These are phyloP conservation scores for Nesidiocoris tenuis DNA, from an alignment of 2,888 invertebrate species.

Conservation along the genomic window DNA sequence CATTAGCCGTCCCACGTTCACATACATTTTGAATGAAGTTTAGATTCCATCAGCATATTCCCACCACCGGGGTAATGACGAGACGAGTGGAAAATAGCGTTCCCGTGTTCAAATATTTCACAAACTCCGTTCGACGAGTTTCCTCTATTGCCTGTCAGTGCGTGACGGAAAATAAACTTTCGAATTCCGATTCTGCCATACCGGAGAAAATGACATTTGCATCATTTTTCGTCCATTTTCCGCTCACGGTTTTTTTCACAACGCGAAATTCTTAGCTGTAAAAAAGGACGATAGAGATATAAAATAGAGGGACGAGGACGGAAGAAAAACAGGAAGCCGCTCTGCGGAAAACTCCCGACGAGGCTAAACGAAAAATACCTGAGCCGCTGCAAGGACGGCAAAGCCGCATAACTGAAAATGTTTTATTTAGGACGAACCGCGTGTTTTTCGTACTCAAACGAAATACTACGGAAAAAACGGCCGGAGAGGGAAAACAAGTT, in stretches of 20 bases:
- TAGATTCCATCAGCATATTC: no score
- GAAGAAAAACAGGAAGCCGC: not conserved
- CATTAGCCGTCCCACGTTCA: no score
- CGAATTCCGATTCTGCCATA: not conserved
- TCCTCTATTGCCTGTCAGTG: not conserved
- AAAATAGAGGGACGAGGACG: not conserved
- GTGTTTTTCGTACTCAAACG: not conserved
- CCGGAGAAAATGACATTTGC: not conserved
- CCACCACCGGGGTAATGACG: no score
- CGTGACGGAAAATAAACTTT: not conserved
- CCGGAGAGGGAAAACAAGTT: constrained; percentile 1
- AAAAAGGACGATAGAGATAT: not conserved
- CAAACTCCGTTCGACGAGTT: not conserved
- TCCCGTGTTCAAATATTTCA: not conserved
- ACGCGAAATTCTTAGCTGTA: not conserved
- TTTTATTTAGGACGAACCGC: constrained; percentile 16
- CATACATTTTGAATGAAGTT: no score
- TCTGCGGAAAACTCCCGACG: not conserved
- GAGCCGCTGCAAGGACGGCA: not conserved
- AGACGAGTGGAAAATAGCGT: not conserved
- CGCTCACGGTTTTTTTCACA: not conserved
- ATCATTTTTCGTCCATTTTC: not conserved
- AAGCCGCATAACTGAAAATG: constrained; percentile 11
- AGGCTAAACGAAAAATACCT: not conserved
- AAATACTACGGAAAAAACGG: not conserved